A percentile compares a stretch with the other conserved stretches of the same genome.
Evolutionary conservation across 2,888 invertebrate genomes (phyloP).

Genomic region (Linnaemya vulpina): DNA sequence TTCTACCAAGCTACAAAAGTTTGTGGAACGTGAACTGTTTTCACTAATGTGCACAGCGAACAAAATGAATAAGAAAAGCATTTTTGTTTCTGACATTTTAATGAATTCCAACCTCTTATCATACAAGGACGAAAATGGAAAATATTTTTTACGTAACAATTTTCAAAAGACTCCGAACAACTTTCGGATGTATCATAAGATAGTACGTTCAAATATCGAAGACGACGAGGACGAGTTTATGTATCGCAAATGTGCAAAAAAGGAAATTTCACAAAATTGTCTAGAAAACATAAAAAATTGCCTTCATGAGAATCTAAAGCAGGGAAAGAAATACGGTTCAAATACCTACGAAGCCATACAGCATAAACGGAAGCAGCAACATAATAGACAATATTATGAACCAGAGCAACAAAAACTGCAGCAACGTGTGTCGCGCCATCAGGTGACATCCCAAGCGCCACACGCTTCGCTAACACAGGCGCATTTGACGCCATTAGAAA

Average conservation of each 20-base stretch:
- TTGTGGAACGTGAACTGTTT: constrained; percentile 76
- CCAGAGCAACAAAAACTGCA: constrained; percentile 33
- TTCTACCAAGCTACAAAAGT: constrained; percentile 73
- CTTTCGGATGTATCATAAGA: constrained; percentile 68
- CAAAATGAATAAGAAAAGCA: constrained; percentile 75
- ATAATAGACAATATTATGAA: constrained; percentile 42
- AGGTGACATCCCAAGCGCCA: constrained; percentile 4
- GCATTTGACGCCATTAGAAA: constrained; percentile 43
- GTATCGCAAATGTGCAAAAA: constrained; percentile 63
- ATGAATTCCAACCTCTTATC: constrained; percentile 75
- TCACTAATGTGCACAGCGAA: constrained; percentile 76
- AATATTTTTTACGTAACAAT: constrained; percentile 71
- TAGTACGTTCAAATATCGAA: constrained; percentile 60
- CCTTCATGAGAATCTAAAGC: constrained; percentile 65
- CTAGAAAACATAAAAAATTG: constrained; percentile 69
- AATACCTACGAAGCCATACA: constrained; percentile 68
- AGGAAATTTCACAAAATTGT: constrained; percentile 64
- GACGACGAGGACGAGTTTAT: constrained; percentile 65
- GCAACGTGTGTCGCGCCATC: constrained; percentile 9
- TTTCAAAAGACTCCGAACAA: constrained; percentile 66
- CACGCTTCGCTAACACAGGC: constrained; percentile 16
- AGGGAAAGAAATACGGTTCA: constrained; percentile 68
- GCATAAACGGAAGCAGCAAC: constrained; percentile 63
- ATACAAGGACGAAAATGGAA: constrained; percentile 74
- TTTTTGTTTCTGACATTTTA: constrained; percentile 76